Conservation (phyloP, 2,888 invertebrate species). For the Pseudococcus jackbeardsleyi region DNA sequence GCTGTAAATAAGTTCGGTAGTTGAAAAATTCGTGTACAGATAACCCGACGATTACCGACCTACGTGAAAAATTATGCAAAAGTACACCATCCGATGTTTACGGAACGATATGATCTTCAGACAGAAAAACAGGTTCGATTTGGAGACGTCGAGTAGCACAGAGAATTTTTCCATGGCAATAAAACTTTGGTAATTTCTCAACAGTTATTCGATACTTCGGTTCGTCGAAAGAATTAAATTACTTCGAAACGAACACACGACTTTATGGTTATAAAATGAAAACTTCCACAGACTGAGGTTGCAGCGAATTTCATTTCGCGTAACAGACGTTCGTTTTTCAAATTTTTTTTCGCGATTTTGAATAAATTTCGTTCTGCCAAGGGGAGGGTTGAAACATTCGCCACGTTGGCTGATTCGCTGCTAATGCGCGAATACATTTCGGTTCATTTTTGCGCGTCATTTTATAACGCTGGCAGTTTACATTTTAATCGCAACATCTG, state of each 20-base stretch:
- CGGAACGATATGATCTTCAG: neutral
- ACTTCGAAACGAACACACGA: neutral
- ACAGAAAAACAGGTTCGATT: neutral
- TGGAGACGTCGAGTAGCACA: neutral
- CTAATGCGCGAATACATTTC: neutral
- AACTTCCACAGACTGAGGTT: neutral
- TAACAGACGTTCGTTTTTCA: neutral
- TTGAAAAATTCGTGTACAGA: conserved; percentile 23
- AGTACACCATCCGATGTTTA: neutral
- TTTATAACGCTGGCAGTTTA: conserved; percentile 7
- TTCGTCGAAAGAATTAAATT: neutral
- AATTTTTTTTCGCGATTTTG: neutral
- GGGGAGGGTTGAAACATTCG: neutral
- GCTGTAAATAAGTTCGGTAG: neutral
- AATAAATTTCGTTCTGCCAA: neutral
- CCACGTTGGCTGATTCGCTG: neutral
- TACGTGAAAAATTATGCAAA: conserved; percentile 3
- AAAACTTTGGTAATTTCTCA: neutral
- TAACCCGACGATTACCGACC: neutral
- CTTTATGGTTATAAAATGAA: neutral
- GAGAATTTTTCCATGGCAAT: neutral
- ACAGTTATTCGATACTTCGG: neutral
- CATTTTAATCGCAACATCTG: conserved; percentile 51
- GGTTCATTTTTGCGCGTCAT: neutral
- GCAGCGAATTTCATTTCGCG: neutral